Conservation (phyloP, 2,113 vertebrate species). For the Gyps fulvus region DNA sequence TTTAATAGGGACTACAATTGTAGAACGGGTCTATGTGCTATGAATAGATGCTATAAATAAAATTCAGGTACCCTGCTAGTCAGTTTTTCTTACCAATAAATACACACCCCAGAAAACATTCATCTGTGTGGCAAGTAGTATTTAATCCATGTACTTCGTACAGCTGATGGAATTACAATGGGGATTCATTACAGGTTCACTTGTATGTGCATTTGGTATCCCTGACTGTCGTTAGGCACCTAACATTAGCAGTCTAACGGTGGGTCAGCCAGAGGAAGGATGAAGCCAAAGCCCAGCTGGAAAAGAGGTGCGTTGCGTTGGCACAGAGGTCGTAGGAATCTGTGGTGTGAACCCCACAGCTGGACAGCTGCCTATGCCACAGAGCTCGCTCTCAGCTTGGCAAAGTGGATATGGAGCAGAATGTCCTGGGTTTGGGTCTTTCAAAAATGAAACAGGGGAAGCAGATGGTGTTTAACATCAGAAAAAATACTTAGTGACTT, state of each 20-base stretch:
- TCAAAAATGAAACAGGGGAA: not conserved
- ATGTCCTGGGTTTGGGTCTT: not conserved
- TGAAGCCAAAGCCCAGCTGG: not conserved
- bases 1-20: not conserved
- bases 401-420: not conserved
- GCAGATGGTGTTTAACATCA: not conserved
- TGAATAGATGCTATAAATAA: conserved; percentile 7
- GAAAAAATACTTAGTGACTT: not conserved
- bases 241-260: not conserved
- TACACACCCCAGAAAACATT: not conserved
- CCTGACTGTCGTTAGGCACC: not conserved
- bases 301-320: not conserved
- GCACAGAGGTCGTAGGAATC: accelerated
- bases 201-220: accelerated
- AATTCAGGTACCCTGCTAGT: not conserved
- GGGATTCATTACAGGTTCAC: not conserved
- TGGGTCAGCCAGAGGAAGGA: not conserved
- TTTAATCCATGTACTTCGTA: not conserved
- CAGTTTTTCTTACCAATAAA: not conserved
- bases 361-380: not conserved
- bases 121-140: not conserved
- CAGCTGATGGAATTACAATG: not conserved
- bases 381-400: not conserved
- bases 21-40: not conserved
- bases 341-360: not conserved